These are phyloP conservation scores for Megalonaias nervosa DNA, from an alignment of 1,140 invertebrate species.

Conservation along the genomic window DNA sequence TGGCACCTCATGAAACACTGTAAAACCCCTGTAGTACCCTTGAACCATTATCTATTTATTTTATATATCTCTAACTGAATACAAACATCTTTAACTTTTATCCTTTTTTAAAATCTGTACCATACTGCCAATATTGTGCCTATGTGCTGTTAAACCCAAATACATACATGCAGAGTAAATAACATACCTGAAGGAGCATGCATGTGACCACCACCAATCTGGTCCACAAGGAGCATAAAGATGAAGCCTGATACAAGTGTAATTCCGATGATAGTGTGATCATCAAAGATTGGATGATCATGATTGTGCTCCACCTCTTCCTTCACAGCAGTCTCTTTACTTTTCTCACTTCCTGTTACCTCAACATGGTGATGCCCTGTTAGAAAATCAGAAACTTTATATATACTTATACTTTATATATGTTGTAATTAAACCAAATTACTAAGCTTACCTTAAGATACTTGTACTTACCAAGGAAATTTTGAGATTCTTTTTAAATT, in stretches of 20 bases:
- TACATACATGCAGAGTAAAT: background rate
- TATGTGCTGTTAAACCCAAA: background rate
- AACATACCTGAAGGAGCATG: constrained; percentile 47
- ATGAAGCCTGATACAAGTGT: constrained; percentile 91
- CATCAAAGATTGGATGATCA: constrained; percentile 53
- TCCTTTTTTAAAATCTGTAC: background rate
- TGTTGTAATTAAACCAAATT: no score
- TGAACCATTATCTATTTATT: no score
- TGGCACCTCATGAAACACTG: no score
- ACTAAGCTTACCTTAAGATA: no score
- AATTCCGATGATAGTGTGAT: constrained; percentile 77
- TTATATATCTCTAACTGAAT: no score
- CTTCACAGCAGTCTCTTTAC: constrained; percentile 10
- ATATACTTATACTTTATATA: no score
- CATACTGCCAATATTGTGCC: no score
- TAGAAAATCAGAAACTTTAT: no score
- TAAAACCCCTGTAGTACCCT: no score
- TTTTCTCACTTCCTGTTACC: constrained; percentile 20
- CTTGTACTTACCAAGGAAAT: no score
- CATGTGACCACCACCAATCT: constrained; percentile 74
- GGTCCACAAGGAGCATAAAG: constrained; percentile 98
- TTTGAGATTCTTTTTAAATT: background rate
- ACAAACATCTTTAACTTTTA: no score
- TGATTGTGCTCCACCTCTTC: constrained; percentile 43
- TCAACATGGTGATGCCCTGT: background rate